These are phyloP conservation scores for Tychaedon coryphoeus DNA, from an alignment of 2,113 vertebrate species.

Conservation along the genomic window DNA sequence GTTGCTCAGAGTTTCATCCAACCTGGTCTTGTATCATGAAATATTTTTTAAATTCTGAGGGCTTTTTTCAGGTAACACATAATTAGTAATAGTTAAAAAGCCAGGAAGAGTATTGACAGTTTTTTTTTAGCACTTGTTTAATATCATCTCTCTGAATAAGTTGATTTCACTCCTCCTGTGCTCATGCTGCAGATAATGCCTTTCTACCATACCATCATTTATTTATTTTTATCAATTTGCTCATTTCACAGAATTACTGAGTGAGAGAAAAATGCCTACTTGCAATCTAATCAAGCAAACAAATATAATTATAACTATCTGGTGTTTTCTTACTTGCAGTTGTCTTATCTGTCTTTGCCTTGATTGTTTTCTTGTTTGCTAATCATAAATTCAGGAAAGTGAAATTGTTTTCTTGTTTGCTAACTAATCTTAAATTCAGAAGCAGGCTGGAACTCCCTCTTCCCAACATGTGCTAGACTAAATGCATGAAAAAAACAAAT, in stretches of 20 bases:
- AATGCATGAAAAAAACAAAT: not conserved
- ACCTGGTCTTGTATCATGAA: not conserved
- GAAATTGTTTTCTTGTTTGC: conserved; percentile 30
- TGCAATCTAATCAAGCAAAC: conserved; percentile 42
- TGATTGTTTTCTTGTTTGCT: conserved; percentile 36
- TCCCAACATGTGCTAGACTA: not conserved
- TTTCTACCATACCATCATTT: not conserved
- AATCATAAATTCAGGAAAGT: not conserved
- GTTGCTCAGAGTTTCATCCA: not conserved
- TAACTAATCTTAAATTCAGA: not conserved
- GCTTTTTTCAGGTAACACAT: not conserved
- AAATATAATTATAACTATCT: conserved; percentile 40
- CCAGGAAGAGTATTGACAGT: not conserved
- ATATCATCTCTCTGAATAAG: not conserved
- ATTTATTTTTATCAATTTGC: conserved; percentile 17
- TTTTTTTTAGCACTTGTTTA: not conserved
- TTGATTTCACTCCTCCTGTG: not conserved
- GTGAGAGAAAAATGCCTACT: not conserved
- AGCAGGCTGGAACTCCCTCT: not conserved
- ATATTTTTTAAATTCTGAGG: not conserved
- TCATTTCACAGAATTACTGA: not conserved
- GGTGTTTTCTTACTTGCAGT: conserved; percentile 3
- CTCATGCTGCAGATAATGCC: not conserved
- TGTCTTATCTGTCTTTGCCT: conserved; percentile 8
- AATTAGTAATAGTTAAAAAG: not conserved